Base-by-base conservation (phyloP, 2,797 vertebrate species). In the Chromobotia macracanthus region DNA sequence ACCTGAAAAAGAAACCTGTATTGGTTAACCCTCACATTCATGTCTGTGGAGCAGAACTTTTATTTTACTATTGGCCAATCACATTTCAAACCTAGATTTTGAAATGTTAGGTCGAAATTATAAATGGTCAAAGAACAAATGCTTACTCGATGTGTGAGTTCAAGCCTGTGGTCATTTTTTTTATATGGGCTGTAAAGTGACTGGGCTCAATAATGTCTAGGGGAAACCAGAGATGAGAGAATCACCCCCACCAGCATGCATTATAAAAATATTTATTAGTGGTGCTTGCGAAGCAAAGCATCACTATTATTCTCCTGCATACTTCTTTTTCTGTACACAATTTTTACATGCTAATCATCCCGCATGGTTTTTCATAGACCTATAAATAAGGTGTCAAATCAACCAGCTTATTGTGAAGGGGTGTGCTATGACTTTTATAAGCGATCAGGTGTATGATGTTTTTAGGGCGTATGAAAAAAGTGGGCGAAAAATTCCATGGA, bases 231-330 rank as follows among this genome's bases (percentile, higher is more conserved):
- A 83, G 81, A 70, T 53, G 12, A 38, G 79, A 85, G 81, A 84
- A 84, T 81, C 80, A 64, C 81, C 81, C 77, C 77, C 82, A 68
- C 71, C 80, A 70, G 48, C n/a, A 56, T 78, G 66, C 80, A 53
- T 82, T 81, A 80, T 82, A 72, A 71, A 87, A 87, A 84, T 75
- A 77, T 84, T 85, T 82, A 83, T 82, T n/a, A n/a, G n/a, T n/a
- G n/a, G n/a, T n/a, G n/a, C n/a, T n/a, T n/a, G n/a, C n/a, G n/a
- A n/a, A n/a, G n/a, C n/a, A n/a, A n/a, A n/a, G n/a, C n/a, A n/a
- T n/a, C n/a, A n/a, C n/a, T n/a, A n/a, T n/a, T n/a, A n/a, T n/a
- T n/a, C n/a, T n/a, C n/a, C n/a, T n/a, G n/a, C n/a, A n/a, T n/a
- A n/a, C n/a, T n/a, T n/a, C n/a, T n/a, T n/a, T n/a, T n/a, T n/a